Evolutionary conservation across 64 coral and sea anemone genomes (phyloP).

Genomic region (Montipora capricornis): DNA sequence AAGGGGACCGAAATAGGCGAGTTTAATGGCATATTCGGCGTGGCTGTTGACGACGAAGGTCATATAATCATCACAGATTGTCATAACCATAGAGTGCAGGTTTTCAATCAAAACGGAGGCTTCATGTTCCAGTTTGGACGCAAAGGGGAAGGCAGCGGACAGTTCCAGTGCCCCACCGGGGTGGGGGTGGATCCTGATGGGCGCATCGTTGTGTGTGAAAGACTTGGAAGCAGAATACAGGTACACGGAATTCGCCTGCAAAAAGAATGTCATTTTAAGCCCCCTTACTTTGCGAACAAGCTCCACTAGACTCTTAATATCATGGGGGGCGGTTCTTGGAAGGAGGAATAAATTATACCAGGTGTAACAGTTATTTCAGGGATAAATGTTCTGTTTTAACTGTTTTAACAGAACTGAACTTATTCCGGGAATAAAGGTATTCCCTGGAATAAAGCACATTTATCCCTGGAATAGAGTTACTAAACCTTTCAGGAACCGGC

Average conservation of each 20-base stretch:
- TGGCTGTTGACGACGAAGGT: constrained; percentile 93
- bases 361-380: no score
- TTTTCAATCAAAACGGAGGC: constrained; percentile 91
- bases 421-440: no score
- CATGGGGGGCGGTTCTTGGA: no score
- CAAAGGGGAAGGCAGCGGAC: constrained; percentile 96
- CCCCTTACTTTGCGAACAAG: no score
- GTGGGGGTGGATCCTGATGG: constrained; percentile 94
- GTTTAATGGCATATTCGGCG: constrained; percentile 99
- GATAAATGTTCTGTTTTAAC: no score
- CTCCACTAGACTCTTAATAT: no score
- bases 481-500: no score
- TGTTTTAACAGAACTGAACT: no score
- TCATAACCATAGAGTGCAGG: constrained; percentile 97
- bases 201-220: constrained; percentile 94
- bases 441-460: no score
- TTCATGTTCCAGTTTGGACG: constrained; percentile 99
- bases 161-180: constrained; percentile 98
- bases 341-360: no score
- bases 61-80: constrained; percentile 98
- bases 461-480: no score
- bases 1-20: constrained; percentile 94
- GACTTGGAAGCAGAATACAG: constrained; percentile 98
- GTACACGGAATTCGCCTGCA: neutral
- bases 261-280: neutral